A percentile compares a stretch with the other conserved stretches of the same genome.
phyloP scores from a whole-genome alignment of 2,797 vertebrate species.

The Trematomus bernacchii region DNA sequence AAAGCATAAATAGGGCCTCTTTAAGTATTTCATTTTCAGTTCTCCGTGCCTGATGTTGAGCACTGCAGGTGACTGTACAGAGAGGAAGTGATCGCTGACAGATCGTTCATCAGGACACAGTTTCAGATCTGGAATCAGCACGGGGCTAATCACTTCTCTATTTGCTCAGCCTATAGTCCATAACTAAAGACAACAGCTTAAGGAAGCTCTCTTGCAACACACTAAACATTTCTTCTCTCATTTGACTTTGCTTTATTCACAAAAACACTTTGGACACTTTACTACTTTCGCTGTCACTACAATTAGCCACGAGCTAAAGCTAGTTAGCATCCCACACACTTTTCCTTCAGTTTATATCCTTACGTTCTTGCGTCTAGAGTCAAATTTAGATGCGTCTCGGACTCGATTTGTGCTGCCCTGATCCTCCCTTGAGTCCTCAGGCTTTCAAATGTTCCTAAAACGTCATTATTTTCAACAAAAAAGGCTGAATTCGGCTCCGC shows the following conservation, averaged over 20 bases:
- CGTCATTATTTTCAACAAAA: too few relatives aligned
- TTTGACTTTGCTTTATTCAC: background rate
- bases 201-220: conserved; percentile 13
- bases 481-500: too few relatives aligned
- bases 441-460: too few relatives aligned
- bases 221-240: too few relatives aligned
- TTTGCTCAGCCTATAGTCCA: conserved; percentile 39
- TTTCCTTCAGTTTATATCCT: too few relatives aligned
- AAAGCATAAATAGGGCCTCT: too few relatives aligned
- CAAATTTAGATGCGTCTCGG: too few relatives aligned
- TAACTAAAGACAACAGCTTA: background rate
- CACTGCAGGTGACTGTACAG: conserved; percentile 13
- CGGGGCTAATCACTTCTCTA: conserved; percentile 58
- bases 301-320: background rate
- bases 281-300: background rate
- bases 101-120: conserved; percentile 57
- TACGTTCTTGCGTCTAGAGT: too few relatives aligned
- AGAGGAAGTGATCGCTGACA: conserved; percentile 43
- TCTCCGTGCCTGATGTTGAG: background rate
- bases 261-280: background rate
- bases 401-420: too few relatives aligned
- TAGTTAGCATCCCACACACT: background rate
- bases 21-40: background rate
- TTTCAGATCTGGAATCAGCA: conserved; percentile 57
- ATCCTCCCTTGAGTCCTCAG: too few relatives aligned